Base-by-base conservation (phyloP, 2,113 vertebrate species). In the Sinocyclocheilus grahami region DNA sequence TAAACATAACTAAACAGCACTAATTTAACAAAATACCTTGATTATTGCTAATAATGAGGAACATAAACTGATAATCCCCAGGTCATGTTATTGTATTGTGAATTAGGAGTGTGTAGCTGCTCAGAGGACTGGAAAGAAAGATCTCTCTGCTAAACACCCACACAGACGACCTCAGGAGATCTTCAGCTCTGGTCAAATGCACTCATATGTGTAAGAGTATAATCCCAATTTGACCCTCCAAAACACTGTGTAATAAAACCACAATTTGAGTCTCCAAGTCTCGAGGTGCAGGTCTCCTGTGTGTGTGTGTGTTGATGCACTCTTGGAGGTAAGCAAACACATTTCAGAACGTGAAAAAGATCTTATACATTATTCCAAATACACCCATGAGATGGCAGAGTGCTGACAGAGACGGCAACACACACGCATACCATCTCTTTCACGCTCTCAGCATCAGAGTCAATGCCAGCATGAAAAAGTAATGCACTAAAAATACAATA, bases 341-440 rank as follows among this genome's bases (percentile, higher is more conserved):
- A 75, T 18, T 55, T 74, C 20, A 82, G 67, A 63, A 76, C 85
- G 42, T 76, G 65, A 83, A 65, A 65, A 86, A 86, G 55, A 77
- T 76, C 79, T 51, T 82, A 77, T 77, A 46, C 58, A 86, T 83
- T 77, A 86, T 83, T 83, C 79, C 71, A 83, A 86, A 86, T 76
- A 86, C 67, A 86, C 85, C 79, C 85, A 48, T 76, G 69, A 75
- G 85, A 74, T 55, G 51, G 67, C n/a, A 60, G 69, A 83, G 78
- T 72, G 62, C 85, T 60, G 53, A 74, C 67, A 75, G 78, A 63
- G 67, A 82, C 6, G 30, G 60, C 82, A 83, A 62, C 76, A 75
- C 30, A 79, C 82, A 79, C 48, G 76, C 65, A 85, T 20, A 79
- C 16, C 42, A 0, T 53, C 65, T 72, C 78, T 74, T 46, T 27